A percentile compares a stretch with the other conserved stretches of the same genome.
These are phyloP conservation scores for Paralvinella palmiformis DNA, from an alignment of 1,140 invertebrate genomes.

Conservation along the genomic window DNA sequence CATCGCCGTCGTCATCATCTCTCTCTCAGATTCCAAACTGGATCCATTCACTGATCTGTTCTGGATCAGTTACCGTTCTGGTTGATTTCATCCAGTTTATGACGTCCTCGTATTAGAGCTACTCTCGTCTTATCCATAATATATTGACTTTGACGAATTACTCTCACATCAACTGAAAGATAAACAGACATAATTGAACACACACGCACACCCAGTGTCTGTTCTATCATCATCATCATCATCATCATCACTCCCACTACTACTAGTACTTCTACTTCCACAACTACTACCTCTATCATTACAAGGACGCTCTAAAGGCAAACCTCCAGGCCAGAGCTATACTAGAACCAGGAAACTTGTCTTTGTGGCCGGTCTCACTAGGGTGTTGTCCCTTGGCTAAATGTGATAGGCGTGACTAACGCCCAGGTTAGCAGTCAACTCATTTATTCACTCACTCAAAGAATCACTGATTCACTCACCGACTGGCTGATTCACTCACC, in stretches of 20 bases:
- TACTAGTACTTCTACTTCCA: not conserved
- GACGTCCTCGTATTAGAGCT: conserved; percentile 5
- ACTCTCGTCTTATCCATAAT: conserved; percentile 8
- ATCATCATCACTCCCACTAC: not conserved
- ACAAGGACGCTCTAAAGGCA: not conserved
- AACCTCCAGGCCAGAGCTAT: not conserved
- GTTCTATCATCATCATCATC: not conserved
- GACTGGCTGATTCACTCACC: too few species aligned
- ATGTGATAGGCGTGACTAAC: too few species aligned
- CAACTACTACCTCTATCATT: not conserved
- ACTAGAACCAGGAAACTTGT: too few species aligned
- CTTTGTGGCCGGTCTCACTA: too few species aligned
- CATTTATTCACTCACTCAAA: too few species aligned
- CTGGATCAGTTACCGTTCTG: not conserved
- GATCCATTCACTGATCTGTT: not conserved
- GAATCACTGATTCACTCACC: too few species aligned
- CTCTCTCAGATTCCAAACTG: not conserved
- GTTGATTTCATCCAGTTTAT: not conserved
- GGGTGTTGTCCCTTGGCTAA: too few species aligned
- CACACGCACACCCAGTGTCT: not conserved
- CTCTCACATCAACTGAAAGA: conserved; percentile 6
- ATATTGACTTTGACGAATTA: conserved; percentile 5
- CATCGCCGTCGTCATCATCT: not conserved
- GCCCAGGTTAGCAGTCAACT: too few species aligned
- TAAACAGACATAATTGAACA: not conserved